phyloP scores from a whole-genome alignment of 1,140 invertebrate genomes.

The Bombus huntii region DNA sequence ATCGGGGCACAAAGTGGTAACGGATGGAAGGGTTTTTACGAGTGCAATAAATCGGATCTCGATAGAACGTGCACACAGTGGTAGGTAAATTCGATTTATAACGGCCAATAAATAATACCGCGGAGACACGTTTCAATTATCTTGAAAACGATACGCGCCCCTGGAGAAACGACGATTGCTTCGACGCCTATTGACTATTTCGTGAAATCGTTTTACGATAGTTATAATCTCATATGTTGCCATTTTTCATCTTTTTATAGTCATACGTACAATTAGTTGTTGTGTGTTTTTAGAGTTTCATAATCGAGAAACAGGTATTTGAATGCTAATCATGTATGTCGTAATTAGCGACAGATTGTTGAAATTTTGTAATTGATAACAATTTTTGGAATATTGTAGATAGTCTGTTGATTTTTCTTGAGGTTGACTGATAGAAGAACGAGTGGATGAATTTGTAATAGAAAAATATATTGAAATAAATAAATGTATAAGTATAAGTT shows the following conservation, averaged over 20 bases:
- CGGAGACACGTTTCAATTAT: conserved; percentile 70
- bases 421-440: no score
- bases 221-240: conserved; percentile 9
- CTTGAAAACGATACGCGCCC: conserved; percentile 55
- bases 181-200: conserved; percentile 60
- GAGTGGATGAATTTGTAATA: no score
- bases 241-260: background rate
- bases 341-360: no score
- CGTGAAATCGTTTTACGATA: conserved; percentile 38
- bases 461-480: no score
- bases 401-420: no score
- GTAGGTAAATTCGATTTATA: conserved; percentile 71
- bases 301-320: no score
- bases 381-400: no score
- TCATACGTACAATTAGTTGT: background rate
- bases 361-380: no score
- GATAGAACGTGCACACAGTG: conserved; percentile 41
- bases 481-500: no score
- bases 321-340: no score
- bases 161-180: conserved; percentile 60
- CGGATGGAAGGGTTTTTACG: conserved; percentile 51
- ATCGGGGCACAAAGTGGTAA: conserved; percentile 13
- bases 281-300: background rate
- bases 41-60: conserved; percentile 55
- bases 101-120: conserved; percentile 65